Evolutionary conservation across 1,140 invertebrate genomes (phyloP), one percentile per base, ranked within the genome.

Genomic region (Drosophila arizonae): DNA sequence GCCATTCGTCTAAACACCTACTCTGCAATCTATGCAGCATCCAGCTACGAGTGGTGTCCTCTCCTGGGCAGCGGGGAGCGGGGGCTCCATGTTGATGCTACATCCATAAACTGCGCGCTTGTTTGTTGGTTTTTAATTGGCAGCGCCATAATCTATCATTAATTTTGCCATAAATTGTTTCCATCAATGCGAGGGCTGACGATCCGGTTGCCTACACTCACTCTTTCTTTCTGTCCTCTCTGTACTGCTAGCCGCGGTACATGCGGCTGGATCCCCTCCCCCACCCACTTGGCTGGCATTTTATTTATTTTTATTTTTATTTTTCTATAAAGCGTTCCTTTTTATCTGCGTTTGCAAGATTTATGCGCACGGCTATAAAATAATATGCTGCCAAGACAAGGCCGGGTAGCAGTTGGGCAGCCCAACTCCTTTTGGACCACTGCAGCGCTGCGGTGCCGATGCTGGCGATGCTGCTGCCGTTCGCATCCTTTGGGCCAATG

Each of bases 81-180:
- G 36, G 36, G 39, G 41, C 24, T 50, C 33, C 67, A 65, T 52
- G 62, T 61, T 75, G 79, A 62, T 75, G 69, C 56, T 33, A 71
- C 72, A 54, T 73, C 81, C 76, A 86, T 86, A 79, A 87, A 84
- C 68, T 88, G 85, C 60, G 64, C 77, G 84, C 84, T 88, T 88
- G 84, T 88, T 88, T 88, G 84, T 88, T 88, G 86, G 85, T 88
- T 88, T 87, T 88, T 88, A 88, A 88, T 88, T 88, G 85, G 84
- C 84, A 88, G 85, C 84, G 70, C 84, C 85, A 88, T 88, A 88
- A 88, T 88, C 84, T 88, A 88, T 88, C 84, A 88, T 88, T 88
- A 88, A 88, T 88, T 88, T 88, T 88, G 77, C 84, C 80, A 88
- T 88, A 88, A 88, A 88, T 88, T 88, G 84, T 80, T 89, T 77